These are phyloP conservation scores for Hippocampus abdominalis DNA, from an alignment of 2,113 vertebrate genomes.

Conservation along the genomic window DNA sequence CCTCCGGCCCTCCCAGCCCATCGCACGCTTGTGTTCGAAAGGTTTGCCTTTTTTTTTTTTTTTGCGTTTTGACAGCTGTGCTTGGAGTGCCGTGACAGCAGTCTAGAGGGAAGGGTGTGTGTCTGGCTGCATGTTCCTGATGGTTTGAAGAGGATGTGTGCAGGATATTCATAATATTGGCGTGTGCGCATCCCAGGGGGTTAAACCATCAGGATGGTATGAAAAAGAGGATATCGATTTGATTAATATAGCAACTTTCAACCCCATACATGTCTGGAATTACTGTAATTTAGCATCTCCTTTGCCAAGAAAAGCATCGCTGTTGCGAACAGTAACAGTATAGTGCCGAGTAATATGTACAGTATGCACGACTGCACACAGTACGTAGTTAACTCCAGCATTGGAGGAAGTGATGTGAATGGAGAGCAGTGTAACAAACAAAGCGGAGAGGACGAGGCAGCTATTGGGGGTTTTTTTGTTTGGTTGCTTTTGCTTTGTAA, in stretches of 20 bases:
- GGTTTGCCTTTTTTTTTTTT: conserved; percentile 57
- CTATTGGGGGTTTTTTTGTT: no score
- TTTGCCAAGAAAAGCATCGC: conserved; percentile 2
- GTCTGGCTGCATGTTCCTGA: conserved; percentile 56
- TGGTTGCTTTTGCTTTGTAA: no score
- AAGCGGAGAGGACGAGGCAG: background rate
- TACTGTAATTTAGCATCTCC: background rate
- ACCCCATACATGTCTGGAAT: conserved; percentile 14
- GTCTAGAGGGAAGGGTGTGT: conserved; percentile 72
- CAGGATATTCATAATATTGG: conserved; percentile 38
- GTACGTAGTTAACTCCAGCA: background rate
- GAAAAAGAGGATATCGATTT: conserved; percentile 34
- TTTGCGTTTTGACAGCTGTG: conserved; percentile 78
- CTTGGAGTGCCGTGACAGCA: conserved; percentile 66
- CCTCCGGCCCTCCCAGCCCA: conserved; percentile 46
- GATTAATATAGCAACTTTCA: conserved; percentile 41
- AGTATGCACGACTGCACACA: background rate
- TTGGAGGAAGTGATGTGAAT: background rate
- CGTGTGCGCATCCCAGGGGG: conserved; percentile 17
- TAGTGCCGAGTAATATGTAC: background rate
- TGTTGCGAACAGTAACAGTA: background rate
- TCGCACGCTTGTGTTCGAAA: conserved; percentile 63
- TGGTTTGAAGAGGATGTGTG: conserved; percentile 39
- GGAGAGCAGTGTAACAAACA: no score
- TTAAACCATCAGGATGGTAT: conserved; percentile 16